phyloP scores from a whole-genome alignment of 2,113 vertebrate genomes.

The Kryptolebias marmoratus region DNA sequence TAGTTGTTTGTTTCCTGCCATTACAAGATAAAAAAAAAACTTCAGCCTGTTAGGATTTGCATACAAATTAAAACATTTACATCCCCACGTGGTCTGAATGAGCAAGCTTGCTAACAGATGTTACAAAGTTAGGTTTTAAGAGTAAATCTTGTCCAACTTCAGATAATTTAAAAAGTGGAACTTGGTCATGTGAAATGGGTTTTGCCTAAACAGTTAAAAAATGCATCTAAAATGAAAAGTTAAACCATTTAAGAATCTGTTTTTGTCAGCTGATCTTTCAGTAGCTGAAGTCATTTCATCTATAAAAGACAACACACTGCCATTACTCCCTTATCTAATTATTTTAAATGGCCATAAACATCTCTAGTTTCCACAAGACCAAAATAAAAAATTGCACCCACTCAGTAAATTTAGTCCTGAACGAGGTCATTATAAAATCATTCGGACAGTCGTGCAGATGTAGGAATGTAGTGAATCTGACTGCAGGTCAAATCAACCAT shows the following conservation, averaged over 20 bases:
- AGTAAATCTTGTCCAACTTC: conserved; percentile 49
- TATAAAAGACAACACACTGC: no score
- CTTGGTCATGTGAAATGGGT: conserved; percentile 27
- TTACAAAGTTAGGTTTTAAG: conserved; percentile 22
- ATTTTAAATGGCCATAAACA: background rate
- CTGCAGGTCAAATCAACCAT: conserved; percentile 12
- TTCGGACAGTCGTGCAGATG: background rate
- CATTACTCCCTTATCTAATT: accelerated
- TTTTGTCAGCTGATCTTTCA: background rate
- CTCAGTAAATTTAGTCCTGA: background rate
- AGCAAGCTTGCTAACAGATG: conserved; percentile 28
- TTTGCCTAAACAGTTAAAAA: conserved; percentile 1
- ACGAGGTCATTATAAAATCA: conserved; percentile 18
- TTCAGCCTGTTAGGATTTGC: conserved; percentile 63
- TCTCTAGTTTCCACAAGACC: background rate
- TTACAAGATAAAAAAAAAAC: conserved; percentile 63
- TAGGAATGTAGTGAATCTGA: background rate
- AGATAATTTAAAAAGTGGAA: conserved; percentile 46
- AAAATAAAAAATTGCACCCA: background rate
- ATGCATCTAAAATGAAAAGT: no score
- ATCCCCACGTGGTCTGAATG: conserved; percentile 41
- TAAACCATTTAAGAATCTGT: no score
- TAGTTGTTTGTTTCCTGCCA: conserved; percentile 36
- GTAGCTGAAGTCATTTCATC: background rate
- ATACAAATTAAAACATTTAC: conserved; percentile 77